These are phyloP conservation scores for Brachyalestes nurse DNA, from an alignment of 2,797 vertebrate species.

Conservation along the genomic window DNA sequence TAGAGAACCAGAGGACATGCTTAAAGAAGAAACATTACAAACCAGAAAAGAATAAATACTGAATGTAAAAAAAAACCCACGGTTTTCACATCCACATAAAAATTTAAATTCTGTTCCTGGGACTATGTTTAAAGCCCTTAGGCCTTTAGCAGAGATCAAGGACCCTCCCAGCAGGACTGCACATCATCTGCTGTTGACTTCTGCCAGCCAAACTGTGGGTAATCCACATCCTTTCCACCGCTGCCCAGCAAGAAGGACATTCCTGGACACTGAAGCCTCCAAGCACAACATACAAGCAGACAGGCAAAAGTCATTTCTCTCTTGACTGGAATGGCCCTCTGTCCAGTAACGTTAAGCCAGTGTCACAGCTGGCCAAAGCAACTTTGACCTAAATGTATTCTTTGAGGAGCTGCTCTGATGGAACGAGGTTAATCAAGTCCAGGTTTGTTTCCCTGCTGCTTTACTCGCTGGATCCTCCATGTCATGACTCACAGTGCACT, in stretches of 20 bases:
- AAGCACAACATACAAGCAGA: conserved; percentile 36
- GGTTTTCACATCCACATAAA: not conserved
- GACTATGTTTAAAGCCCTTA: not conserved
- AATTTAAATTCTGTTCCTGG: not conserved
- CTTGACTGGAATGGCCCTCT: not conserved
- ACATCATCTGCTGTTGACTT: conserved; percentile 31
- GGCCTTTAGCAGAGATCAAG: not conserved
- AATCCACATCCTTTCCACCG: conserved; percentile 62
- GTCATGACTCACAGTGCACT: conserved; percentile 11
- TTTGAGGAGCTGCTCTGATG: not conserved
- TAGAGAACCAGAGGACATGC: not conserved
- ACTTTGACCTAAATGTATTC: conserved; percentile 15
- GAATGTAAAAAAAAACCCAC: not conserved
- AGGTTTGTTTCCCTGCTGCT: not conserved
- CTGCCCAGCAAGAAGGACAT: conserved; percentile 42
- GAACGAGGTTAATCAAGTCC: not conserved
- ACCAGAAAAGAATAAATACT: not conserved
- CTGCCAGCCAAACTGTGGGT: conserved; percentile 37
- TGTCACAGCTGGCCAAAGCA: conserved; percentile 8
- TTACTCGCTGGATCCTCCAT: not conserved
- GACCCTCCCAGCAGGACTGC: not conserved
- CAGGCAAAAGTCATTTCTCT: conserved; percentile 41
- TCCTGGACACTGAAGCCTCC: conserved; percentile 63
- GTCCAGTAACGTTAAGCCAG: not conserved
- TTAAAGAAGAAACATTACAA: not conserved